Evolutionary conservation across 1,140 invertebrate species (phyloP).

Genomic region (Drosophila busckii): DNA sequence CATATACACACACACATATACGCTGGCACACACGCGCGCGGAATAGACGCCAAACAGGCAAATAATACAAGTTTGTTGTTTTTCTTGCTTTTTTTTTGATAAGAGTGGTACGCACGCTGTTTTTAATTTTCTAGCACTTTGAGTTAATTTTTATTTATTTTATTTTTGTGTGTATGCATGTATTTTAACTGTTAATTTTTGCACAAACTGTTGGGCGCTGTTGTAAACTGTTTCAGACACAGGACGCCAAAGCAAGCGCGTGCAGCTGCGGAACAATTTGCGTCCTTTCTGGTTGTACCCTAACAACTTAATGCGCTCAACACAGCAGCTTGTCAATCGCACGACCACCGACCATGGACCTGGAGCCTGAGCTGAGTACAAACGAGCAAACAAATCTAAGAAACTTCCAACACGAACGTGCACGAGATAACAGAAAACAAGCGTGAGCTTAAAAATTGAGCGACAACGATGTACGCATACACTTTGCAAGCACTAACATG

Average conservation of each 20-base stretch:
- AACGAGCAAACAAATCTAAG: conserved; percentile 28
- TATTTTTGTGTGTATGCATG: not conserved
- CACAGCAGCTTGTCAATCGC: conserved; percentile 75
- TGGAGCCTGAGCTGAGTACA: conserved; percentile 32
- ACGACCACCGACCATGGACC: conserved; percentile 69
- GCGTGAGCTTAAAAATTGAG: too few species aligned
- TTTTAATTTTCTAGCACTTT: conserved; percentile 1
- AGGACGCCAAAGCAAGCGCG: conserved; percentile 58
- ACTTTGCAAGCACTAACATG: too few species aligned
- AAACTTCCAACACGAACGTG: conserved; percentile 26
- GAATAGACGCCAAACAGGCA: conserved; percentile 31
- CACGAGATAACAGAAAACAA: not conserved
- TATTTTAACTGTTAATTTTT: conserved; percentile 26
- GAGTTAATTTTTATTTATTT: conserved; percentile 1
- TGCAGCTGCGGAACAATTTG: conserved; percentile 56
- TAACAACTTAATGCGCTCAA: conserved; percentile 78
- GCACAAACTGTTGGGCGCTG: conserved; percentile 56
- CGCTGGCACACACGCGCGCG: conserved; percentile 31
- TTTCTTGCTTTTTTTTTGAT: not conserved
- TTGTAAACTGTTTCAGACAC: conserved; percentile 55
- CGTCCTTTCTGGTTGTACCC: conserved; percentile 77
- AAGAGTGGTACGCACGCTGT: conserved; percentile 3
- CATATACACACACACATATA: conserved; percentile 18
- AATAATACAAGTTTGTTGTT: not conserved
- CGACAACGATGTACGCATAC: too few species aligned